These are phyloP conservation scores for Drosophila setifemur DNA, from an alignment of 1,140 invertebrate genomes.

Conservation along the genomic window DNA sequence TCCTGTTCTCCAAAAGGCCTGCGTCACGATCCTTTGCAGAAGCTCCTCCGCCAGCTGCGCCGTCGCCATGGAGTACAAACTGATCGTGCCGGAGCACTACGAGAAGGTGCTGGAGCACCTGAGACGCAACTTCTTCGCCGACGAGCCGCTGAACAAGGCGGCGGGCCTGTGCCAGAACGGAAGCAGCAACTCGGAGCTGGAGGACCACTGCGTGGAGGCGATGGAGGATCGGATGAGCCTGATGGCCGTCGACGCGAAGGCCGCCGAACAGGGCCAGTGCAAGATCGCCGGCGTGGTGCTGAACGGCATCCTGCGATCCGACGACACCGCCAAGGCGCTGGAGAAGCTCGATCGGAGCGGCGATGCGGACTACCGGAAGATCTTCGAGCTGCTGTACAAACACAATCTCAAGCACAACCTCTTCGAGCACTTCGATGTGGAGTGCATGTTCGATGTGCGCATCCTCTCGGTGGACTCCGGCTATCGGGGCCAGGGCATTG, in stretches of 20 bases:
- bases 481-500: slow-evolving; percentile 88
- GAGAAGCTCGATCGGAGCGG: slow-evolving; percentile 84
- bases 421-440: slow-evolving; percentile 86
- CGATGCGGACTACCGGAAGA: slow-evolving; percentile 86
- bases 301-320: slow-evolving; percentile 85
- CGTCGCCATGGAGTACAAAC: slow-evolving; percentile 82
- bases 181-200: slow-evolving; percentile 87
- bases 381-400: slow-evolving; percentile 86
- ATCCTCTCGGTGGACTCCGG: slow-evolving; percentile 89
- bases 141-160: slow-evolving; percentile 90
- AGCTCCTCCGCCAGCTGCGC: too few relatives aligned
- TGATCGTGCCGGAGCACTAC: slow-evolving; percentile 84
- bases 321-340: slow-evolving; percentile 85
- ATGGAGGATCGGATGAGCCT: slow-evolving; percentile 88
- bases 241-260: slow-evolving; percentile 84
- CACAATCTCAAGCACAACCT: slow-evolving; percentile 86
- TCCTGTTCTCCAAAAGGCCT: background rate
- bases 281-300: slow-evolving; percentile 87
- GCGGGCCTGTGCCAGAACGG: slow-evolving; percentile 88
- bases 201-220: slow-evolving; percentile 88
- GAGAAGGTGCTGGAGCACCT: slow-evolving; percentile 87
- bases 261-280: background rate
- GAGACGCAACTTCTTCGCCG: slow-evolving; percentile 88
- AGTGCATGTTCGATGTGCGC: slow-evolving; percentile 90
- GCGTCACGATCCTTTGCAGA: background rate